Evolutionary conservation across 2,888 invertebrate genomes (phyloP), one percentile per base, ranked within the genome.

Genomic region (Drosophila suboccidentalis): DNA sequence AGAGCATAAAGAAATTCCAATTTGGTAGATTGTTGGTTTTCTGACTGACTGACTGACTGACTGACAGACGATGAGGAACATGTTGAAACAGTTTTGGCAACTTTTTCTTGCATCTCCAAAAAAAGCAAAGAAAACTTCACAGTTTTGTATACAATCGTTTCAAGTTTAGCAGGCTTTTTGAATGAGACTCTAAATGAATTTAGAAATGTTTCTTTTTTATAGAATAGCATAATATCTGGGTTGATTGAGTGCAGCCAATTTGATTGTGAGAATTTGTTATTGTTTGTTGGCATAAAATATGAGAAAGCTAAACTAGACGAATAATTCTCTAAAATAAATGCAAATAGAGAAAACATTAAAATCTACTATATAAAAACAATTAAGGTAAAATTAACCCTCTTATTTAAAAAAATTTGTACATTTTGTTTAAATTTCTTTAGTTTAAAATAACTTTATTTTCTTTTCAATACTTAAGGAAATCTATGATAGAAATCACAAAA

Each of bases 1-100:
- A 53, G 29, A 51, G 39, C 50, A 50, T 57, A 63, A 73, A 60
- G 39, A 73, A 69, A 67, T 62, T 73, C 49, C 68, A 73, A 58
- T 67, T 75, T 53, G 59, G 59, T 68, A 59, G 49, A 68, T 73
- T 69, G 69, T 62, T 54, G 41, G 44, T 54, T 72, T 63, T 58
- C 22, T 70, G 76, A 76, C 57, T 26, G 19, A 19, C 2, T 19
- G 19, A 19, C 2, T 19, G 22, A 22, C 22, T 22, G 26, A 26
- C 26, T 60, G 53, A 49, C 61, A 50, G 54, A 11, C 36, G 47
- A 47, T 9, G 38, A 47, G 36, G 11, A 10, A 38, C 59, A 41
- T 49, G 43, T 59, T 49, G 38, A 36, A 49, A 59, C 63, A 32
- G 29, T 64, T 49, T 70, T 64, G 29, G 19, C 26, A 74, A 74